Evolutionary conservation across 2,113 vertebrate species (phyloP).

Genomic region (Sylvia atricapilla): DNA sequence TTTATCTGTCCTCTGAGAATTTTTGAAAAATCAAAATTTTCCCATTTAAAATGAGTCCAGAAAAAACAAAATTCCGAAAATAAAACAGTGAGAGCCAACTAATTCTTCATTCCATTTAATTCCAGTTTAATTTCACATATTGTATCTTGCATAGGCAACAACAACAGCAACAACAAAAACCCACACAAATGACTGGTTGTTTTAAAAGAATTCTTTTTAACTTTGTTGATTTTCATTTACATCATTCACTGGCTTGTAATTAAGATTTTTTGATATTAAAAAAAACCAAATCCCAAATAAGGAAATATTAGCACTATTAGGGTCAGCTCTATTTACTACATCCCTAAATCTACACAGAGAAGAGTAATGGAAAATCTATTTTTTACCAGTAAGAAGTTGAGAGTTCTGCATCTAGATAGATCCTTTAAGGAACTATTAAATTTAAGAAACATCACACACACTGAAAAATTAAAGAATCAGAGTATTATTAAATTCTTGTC

Average conservation of each 20-base stretch:
- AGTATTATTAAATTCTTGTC: background rate
- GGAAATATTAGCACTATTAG: background rate
- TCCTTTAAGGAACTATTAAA: background rate
- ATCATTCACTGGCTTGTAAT: background rate
- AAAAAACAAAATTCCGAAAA: background rate
- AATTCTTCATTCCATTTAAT: background rate
- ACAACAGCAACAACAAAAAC: background rate
- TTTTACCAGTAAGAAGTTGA: background rate
- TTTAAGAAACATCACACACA: background rate
- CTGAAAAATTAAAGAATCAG: background rate
- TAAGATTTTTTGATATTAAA: rapidly evolving
- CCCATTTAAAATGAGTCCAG: background rate
- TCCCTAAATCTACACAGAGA: background rate
- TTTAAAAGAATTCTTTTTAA: background rate
- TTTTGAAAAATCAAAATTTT: background rate
- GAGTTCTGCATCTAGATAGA: background rate
- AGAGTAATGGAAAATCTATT: background rate
- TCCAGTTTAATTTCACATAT: background rate
- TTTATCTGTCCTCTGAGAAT: background rate
- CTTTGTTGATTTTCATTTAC: background rate
- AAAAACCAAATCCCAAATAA: rapidly evolving
- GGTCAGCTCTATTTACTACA: background rate
- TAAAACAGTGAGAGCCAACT: background rate
- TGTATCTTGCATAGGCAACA: background rate
- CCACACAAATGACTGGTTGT: rapidly evolving